phyloP scores from a whole-genome alignment of 2,113 vertebrate species.

The Thalassarche chlororhynchos region DNA sequence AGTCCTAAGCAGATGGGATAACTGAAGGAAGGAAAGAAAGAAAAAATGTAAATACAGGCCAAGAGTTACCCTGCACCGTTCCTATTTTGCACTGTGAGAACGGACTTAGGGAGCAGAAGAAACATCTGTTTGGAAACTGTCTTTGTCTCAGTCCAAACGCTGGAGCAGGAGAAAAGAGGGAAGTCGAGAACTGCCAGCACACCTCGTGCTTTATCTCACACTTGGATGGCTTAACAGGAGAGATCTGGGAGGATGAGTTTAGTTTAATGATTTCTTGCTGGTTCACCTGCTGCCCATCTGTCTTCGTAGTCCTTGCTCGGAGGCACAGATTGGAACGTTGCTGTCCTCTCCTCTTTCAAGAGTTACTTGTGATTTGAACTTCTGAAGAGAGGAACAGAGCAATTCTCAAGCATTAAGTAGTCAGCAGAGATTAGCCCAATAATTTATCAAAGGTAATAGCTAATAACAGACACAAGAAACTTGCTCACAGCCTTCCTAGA shows the following conservation, averaged over 20 bases:
- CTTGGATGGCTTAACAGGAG: conserved; percentile 22
- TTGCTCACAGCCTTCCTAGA: not conserved
- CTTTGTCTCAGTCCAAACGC: not conserved
- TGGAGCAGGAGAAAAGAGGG: not conserved
- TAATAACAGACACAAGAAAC: conserved; percentile 11
- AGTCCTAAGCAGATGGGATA: conserved; percentile 1
- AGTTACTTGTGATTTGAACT: not conserved
- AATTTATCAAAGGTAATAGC: conserved; percentile 53
- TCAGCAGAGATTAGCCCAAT: conserved; percentile 27
- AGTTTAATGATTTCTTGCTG: conserved; percentile 62
- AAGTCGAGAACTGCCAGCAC: not conserved
- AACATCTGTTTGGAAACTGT: conserved; percentile 9
- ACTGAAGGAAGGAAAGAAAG: not conserved
- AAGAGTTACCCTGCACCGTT: not conserved
- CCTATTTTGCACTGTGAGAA: not conserved
- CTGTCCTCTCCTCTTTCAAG: conserved; percentile 25
- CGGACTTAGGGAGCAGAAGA: not conserved
- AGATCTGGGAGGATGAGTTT: conserved; percentile 43
- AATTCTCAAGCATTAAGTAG: conserved; percentile 11
- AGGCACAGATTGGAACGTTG: conserved; percentile 11
- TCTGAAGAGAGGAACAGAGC: conserved; percentile 4
- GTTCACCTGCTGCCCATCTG: conserved; percentile 66
- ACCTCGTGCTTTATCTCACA: conserved; percentile 30
- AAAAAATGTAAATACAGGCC: not conserved
- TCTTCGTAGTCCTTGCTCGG: conserved; percentile 45